Percentiles rank a stretch among this genome's conserved stretches.
Conservation (phyloP, 1,140 invertebrate species). For the Gryllus bimaculatus region DNA sequence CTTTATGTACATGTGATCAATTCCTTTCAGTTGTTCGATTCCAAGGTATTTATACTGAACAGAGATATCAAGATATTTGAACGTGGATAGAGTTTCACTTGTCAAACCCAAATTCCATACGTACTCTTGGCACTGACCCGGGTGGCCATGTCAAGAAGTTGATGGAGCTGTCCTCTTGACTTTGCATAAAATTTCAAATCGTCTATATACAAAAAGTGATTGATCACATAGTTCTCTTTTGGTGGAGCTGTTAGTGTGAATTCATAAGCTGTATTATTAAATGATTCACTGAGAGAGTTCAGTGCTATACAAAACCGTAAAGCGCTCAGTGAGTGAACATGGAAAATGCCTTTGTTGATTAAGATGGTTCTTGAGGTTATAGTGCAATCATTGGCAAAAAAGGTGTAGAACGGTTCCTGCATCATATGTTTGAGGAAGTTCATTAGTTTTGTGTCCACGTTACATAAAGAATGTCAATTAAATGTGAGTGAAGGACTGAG, state of each 20-base stretch:
- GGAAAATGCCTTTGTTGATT: neutral
- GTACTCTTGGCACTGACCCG: neutral
- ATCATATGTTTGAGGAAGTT: neutral
- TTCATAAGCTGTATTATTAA: neutral
- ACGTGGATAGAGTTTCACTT: neutral
- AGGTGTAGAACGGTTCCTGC: neutral
- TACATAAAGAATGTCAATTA: neutral
- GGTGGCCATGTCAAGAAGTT: neutral
- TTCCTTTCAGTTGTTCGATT: neutral
- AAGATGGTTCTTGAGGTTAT: neutral
- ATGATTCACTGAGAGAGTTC: neutral
- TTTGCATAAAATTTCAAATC: neutral
- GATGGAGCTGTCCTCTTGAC: neutral
- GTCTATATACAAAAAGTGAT: neutral
- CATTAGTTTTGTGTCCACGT: neutral
- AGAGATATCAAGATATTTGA: neutral
- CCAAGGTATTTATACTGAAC: neutral
- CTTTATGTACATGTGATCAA: neutral
- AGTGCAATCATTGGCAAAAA: neutral
- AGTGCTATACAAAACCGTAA: neutral
- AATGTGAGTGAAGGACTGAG: neutral
- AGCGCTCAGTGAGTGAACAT: too few species aligned
- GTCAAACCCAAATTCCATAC: neutral
- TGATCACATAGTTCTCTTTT: slow-evolving; percentile 1
- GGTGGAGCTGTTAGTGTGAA: neutral